Base-by-base conservation (phyloP, 2,113 vertebrate species). In the Motacilla tschutschensis region DNA sequence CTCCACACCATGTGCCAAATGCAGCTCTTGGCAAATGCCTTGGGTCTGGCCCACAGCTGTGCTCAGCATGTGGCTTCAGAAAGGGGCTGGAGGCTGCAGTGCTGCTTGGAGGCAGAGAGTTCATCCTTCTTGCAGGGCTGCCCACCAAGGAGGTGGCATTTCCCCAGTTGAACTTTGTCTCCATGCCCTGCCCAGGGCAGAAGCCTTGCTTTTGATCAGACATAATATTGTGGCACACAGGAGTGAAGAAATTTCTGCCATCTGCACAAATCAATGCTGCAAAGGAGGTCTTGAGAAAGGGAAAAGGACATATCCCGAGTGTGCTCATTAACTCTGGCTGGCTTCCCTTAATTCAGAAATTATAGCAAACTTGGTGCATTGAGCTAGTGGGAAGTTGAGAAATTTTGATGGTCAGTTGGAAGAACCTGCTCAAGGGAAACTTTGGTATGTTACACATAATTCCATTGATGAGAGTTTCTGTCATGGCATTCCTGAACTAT, bases 291-390 rank as follows among this genome's bases (percentile, higher is more conserved):
- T 64, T 44, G 69, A 88, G 69, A 57, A 71, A 38, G 24, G 11
- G 82, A 38, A 59, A 81, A 47, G 44, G 57, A 26, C 24, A 4
- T 51, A 66, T 76, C 71, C 41, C 8, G 0, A 60, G 53, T 73
- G 72, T 64, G 60, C 48, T 94, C 44, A n/a, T 91, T 79, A 84
- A 55, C 62, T 80, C 51, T 58, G 60, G 3, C 55, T 78, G 47
- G 15, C 53, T 81, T 84, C 67, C 60, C 40, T 73, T 79, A 59
- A 66, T 92, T 90, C 72, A 79, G 48, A 92, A 85, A 76, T 82
- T 20, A 29, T 21, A 51, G 28, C 33, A 77, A 63, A 79, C 74
- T 66, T 55, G 43, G 25, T 73, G 18, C 29, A 21, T 35, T 2
- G 0, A 82, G 38, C 36, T 38, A 63, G 24, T 67, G 63, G 35